phyloP scores from a whole-genome alignment of 2,888 invertebrate species.

The Sarcophaga variegata region DNA sequence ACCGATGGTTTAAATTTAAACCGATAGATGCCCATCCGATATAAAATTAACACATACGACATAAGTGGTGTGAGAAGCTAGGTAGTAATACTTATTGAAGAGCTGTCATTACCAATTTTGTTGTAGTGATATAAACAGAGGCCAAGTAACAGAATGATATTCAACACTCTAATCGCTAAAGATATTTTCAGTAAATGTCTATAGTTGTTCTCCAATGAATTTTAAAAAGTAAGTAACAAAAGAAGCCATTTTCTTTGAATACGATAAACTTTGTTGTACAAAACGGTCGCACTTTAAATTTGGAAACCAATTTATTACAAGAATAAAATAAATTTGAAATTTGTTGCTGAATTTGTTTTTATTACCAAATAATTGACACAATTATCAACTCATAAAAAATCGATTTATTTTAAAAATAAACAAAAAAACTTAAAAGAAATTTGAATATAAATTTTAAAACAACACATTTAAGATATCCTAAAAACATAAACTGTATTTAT shows the following conservation, averaged over 20 bases:
- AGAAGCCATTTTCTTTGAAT: no score
- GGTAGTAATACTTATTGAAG: conserved; percentile 18
- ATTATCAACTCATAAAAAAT: conserved; percentile 60
- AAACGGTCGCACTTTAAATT: no score
- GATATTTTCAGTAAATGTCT: conserved; percentile 8
- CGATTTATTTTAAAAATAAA: conserved; percentile 13
- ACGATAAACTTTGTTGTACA: no score
- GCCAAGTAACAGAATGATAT: conserved; percentile 39
- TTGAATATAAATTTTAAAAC: conserved; percentile 31
- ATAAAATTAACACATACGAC: no score
- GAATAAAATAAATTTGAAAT: conserved; percentile 24
- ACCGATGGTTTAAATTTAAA: no score
- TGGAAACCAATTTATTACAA: no score
- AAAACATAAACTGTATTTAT: neutral
- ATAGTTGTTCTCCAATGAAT: no score
- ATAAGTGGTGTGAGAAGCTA: neutral
- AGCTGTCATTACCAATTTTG: no score
- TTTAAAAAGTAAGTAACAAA: no score
- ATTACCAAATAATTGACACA: conserved; percentile 56
- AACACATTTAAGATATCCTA: neutral
- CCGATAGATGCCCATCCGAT: no score
- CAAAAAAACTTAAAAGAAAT: neutral
- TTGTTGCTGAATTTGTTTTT: conserved; percentile 36
- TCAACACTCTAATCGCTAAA: conserved; percentile 44
- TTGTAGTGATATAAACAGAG: neutral